These are phyloP conservation scores for Enteromius afrohamiltoni DNA, from an alignment of 2,797 vertebrate species.

Conservation along the genomic window DNA sequence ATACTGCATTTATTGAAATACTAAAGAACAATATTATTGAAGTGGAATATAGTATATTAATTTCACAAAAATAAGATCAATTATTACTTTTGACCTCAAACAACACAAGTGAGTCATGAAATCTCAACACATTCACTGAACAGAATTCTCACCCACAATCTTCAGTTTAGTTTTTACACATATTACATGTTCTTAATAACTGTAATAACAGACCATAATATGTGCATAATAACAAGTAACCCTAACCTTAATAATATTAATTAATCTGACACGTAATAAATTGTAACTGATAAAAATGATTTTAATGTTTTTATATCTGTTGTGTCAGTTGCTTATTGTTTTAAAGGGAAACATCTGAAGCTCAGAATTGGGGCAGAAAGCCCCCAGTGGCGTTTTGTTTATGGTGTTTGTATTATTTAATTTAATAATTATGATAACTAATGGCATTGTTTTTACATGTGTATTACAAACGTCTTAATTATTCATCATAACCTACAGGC, in stretches of 20 bases:
- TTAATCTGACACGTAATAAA: neutral
- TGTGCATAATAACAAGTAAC: neutral
- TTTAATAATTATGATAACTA: constrained; percentile 1
- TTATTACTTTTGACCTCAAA: too few species aligned
- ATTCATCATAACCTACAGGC: constrained; percentile 1
- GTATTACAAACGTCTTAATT: neutral
- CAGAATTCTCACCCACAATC: neutral
- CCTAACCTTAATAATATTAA: neutral
- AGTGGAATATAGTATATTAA: too few species aligned
- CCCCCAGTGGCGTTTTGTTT: neutral
- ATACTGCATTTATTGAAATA: too few species aligned
- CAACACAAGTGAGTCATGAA: neutral
- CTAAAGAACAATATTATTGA: neutral
- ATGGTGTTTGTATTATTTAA: neutral
- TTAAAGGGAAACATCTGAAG: neutral
- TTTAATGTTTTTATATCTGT: neutral
- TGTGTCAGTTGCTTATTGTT: neutral
- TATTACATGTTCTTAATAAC: neutral
- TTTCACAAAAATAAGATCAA: too few species aligned
- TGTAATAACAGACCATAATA: neutral
- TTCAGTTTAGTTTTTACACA: neutral
- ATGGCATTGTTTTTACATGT: constrained; percentile 10
- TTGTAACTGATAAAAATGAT: neutral
- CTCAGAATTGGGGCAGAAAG: neutral
- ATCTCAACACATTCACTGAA: neutral